These are phyloP conservation scores for Falcunculus frontatus DNA, from an alignment of 2,113 vertebrate genomes.

Conservation along the genomic window DNA sequence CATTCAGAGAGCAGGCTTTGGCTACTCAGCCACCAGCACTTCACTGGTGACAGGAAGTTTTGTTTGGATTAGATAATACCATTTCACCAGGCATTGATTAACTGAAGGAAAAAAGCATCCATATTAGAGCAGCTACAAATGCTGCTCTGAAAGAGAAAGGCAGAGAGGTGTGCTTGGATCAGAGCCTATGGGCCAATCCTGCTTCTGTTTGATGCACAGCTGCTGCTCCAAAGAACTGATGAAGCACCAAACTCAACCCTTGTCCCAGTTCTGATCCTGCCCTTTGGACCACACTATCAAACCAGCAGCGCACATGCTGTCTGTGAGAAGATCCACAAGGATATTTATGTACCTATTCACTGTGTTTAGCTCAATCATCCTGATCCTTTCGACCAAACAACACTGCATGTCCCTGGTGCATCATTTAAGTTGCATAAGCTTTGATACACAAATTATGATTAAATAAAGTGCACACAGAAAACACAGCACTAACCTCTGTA, in stretches of 20 bases:
- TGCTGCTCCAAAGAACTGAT: neutral
- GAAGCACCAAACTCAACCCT: neutral
- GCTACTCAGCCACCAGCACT: neutral
- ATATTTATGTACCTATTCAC: neutral
- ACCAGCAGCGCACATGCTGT: neutral
- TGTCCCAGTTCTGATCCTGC: neutral
- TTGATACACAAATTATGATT: neutral
- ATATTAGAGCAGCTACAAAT: neutral
- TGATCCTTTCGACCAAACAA: neutral
- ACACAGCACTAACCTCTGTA: neutral
- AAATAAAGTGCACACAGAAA: neutral
- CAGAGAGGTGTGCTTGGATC: neutral
- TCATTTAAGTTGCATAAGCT: neutral
- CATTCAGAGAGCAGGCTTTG: neutral
- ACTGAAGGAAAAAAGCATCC: neutral
- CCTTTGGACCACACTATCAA: neutral
- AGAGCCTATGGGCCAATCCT: neutral
- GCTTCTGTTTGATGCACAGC: neutral
- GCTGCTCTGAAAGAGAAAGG: neutral
- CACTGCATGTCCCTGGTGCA: neutral
- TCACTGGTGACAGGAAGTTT: neutral
- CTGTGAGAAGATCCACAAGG: neutral
- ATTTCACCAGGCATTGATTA: neutral
- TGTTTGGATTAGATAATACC: neutral
- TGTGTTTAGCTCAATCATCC: neutral